Evolutionary conservation across 1,140 invertebrate genomes (phyloP).

Genomic region (Hyles vespertilio): DNA sequence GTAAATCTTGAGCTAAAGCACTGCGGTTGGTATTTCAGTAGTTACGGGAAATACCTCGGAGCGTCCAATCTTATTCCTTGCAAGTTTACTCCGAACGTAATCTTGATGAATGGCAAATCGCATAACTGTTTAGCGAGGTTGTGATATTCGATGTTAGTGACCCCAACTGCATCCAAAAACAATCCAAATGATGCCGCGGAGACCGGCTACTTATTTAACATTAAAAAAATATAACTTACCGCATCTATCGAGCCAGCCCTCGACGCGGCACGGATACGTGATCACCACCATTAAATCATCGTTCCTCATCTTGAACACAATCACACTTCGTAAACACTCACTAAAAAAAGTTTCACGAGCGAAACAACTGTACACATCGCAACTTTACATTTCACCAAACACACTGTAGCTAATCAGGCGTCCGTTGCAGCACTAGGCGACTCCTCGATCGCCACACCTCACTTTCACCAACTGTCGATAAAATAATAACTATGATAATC

Average conservation of each 20-base stretch:
- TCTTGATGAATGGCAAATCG: too few relatives aligned
- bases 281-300: constrained; percentile 49
- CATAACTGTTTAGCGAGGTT: too few relatives aligned
- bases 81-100: too few relatives aligned
- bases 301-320: constrained; percentile 54
- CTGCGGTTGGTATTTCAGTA: too few relatives aligned
- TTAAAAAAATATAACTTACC: constrained; percentile 71
- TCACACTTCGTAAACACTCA: constrained; percentile 39
- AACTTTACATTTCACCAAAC: constrained; percentile 48
- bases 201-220: too few relatives aligned
- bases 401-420: constrained; percentile 28
- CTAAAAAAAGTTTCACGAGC: constrained; percentile 22
- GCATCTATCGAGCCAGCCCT: constrained; percentile 83
- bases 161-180: too few relatives aligned
- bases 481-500: constrained; percentile 42
- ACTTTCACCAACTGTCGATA: constrained; percentile 60
- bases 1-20: constrained; percentile 1
- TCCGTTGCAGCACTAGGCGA: constrained; percentile 25
- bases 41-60: too few relatives aligned
- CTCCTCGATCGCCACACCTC: constrained; percentile 41
- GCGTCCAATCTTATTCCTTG: too few relatives aligned
- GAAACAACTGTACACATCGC: constrained; percentile 31
- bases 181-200: too few relatives aligned
- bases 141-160: too few relatives aligned
- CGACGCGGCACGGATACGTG: constrained; percentile 80